Evolutionary conservation across 2,888 invertebrate genomes (phyloP), one percentile per base, ranked within the genome.

Genomic region (Bembecia ichneumoniformis): DNA sequence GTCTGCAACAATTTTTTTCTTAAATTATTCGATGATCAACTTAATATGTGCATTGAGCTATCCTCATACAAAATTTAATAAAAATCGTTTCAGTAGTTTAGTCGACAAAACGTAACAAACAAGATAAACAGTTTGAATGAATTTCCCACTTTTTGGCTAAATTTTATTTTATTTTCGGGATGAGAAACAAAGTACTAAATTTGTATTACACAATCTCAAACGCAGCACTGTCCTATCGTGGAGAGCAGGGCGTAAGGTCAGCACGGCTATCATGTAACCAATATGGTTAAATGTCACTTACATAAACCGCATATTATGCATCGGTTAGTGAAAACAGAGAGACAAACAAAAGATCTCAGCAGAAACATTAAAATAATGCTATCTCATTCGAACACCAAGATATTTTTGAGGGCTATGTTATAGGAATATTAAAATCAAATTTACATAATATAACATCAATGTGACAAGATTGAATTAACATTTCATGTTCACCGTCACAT

Each of bases 381-480:
- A 47, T 53, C 51, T 53, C 53, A 53, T 49, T 45, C 51, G 47
- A 48, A 49, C 51, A 51, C 46, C 51, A 49, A 53, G 51, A 53
- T 51, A 51, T 53, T 47, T 53, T 51, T 28, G 35, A 35, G 44
- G 17, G 16, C 16, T 14, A 15, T 15, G 17, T 15, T 13, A 16
- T 15, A 61, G 51, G 60, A 58, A 59, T 55, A 63, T 58, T 49
- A 54, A 51, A 58, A 62, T 16, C 53, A 60, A 58, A 71, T 70
- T 66, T 72, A 66, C 66, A 70, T 74, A 72, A 59, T 64, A 64
- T 58, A 63, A 75, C 70, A 70, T 67, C 57, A 59, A 69, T 72
- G 70, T 69, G 73, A 78, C 75, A 72, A 64, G 76, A 78, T 70
- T 64, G 69, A 78, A 82, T 82, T 78, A 82, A 71, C 74, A 77